A percentile compares a stretch with the other conserved stretches of the same genome.
phyloP scores from a whole-genome alignment of 2,797 vertebrate genomes.

The Geotrypetes seraphini region DNA sequence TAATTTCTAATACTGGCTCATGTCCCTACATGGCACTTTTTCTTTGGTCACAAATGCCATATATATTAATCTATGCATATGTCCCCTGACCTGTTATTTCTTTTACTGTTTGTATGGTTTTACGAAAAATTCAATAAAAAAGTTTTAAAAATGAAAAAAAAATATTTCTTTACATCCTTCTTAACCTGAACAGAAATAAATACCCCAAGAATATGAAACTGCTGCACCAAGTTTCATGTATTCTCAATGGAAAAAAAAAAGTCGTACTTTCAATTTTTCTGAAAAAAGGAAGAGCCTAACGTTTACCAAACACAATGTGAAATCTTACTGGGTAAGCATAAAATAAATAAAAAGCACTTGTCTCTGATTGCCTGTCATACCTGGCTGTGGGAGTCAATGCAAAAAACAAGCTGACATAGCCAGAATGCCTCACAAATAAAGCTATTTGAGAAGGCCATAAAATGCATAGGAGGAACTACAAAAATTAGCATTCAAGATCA shows the following conservation, averaged over 20 bases:
- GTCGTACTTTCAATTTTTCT: background rate
- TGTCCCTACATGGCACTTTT: too few species aligned
- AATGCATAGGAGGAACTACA: background rate
- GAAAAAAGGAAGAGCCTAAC: background rate
- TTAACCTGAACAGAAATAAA: background rate
- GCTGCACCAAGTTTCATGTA: background rate
- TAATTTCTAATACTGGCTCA: too few species aligned
- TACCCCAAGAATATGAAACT: background rate
- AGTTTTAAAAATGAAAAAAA: too few species aligned
- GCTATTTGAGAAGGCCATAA: background rate
- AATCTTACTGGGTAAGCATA: background rate
- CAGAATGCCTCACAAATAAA: conserved; percentile 20
- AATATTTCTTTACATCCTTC: too few species aligned
- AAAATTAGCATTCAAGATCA: background rate
- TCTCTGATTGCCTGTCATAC: conserved; percentile 4
- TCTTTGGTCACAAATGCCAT: too few species aligned
- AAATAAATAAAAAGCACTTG: background rate
- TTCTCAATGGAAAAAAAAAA: background rate
- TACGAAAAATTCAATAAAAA: too few species aligned
- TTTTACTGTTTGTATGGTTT: too few species aligned
- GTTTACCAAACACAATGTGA: background rate
- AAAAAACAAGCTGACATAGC: background rate
- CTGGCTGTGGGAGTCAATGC: background rate
- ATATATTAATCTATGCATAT: too few species aligned
- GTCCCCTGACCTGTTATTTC: too few species aligned